Evolutionary conservation across 2,888 invertebrate species (phyloP).

Genomic region (Coenonympha arcania): DNA sequence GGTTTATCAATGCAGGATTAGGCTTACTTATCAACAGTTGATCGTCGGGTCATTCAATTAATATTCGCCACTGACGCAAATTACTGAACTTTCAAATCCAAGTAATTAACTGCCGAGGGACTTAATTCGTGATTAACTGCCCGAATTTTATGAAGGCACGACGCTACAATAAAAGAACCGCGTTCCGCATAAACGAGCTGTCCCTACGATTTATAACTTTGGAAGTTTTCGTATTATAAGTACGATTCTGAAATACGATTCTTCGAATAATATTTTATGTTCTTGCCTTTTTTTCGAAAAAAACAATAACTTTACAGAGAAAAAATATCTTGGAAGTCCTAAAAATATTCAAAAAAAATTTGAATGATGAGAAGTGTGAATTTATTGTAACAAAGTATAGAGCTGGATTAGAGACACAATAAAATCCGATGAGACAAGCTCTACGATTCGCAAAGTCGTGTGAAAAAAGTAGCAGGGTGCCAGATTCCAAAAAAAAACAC

Average conservation of each 20-base stretch:
- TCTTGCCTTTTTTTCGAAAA: neutral
- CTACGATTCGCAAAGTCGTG: too few relatives aligned
- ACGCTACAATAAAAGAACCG: constrained; percentile 15
- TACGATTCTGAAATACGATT: neutral
- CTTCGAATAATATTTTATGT: neutral
- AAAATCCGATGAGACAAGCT: too few relatives aligned
- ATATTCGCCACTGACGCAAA: constrained; percentile 21
- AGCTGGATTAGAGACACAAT: too few relatives aligned
- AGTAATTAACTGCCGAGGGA: constrained; percentile 21
- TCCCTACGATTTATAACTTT: constrained; percentile 9
- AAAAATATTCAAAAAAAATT: too few relatives aligned
- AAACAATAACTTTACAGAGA: neutral
- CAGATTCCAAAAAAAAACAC: too few relatives aligned
- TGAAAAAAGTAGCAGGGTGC: too few relatives aligned
- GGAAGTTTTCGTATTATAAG: constrained; percentile 5
- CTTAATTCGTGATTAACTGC: constrained; percentile 22
- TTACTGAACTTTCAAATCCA: constrained; percentile 21
- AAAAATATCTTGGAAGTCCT: too few relatives aligned
- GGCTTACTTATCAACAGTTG: constrained; percentile 35
- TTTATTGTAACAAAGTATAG: too few relatives aligned
- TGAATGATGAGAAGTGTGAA: too few relatives aligned
- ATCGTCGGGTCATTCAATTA: constrained; percentile 27
- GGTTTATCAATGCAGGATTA: constrained; percentile 35
- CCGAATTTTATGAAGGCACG: constrained; percentile 19
- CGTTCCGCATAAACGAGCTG: constrained; percentile 15